phyloP scores from a whole-genome alignment of 2,113 vertebrate genomes.

The Drymodes brunneopygia region DNA sequence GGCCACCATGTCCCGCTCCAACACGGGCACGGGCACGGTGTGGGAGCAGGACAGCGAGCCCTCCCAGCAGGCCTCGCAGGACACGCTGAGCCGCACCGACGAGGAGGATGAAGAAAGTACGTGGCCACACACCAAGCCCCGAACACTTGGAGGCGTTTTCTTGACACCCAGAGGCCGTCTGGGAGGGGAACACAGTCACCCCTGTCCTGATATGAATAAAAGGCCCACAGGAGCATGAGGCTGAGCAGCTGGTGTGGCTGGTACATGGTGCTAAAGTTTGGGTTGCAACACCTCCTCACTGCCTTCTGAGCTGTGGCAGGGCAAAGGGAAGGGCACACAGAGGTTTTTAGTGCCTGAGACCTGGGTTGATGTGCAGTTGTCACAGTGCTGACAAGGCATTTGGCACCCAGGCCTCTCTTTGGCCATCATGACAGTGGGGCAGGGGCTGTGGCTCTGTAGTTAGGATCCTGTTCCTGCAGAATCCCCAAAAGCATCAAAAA shows the following conservation, averaged over 20 bases:
- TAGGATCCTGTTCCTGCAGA: not conserved
- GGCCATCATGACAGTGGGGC: not conserved
- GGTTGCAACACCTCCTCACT: not conserved
- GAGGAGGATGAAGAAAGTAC: slow-evolving; percentile 99
- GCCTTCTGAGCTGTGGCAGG: not conserved
- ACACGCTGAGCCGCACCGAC: slow-evolving; percentile 93
- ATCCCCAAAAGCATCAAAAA: not conserved
- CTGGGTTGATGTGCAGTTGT: not conserved
- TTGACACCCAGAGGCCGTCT: not conserved
- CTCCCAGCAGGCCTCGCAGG: slow-evolving; percentile 95
- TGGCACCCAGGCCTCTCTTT: not conserved
- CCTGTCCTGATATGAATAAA: not conserved
- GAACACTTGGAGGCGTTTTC: not conserved
- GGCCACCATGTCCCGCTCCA: slow-evolving; percentile 98
- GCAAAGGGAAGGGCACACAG: not conserved
- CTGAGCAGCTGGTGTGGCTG: not conserved
- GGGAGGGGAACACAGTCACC: not conserved
- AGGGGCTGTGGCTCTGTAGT: not conserved
- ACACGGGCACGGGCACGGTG: slow-evolving; percentile 94
- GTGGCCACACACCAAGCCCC: not conserved
- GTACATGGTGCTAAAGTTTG: not conserved
- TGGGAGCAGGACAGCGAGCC: slow-evolving; percentile 99
- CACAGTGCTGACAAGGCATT: not conserved
- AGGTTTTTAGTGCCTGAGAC: not conserved
- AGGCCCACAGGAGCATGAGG: not conserved